Base-by-base conservation (phyloP, 2,888 invertebrate species). In the Gymnocheta viridis region DNA sequence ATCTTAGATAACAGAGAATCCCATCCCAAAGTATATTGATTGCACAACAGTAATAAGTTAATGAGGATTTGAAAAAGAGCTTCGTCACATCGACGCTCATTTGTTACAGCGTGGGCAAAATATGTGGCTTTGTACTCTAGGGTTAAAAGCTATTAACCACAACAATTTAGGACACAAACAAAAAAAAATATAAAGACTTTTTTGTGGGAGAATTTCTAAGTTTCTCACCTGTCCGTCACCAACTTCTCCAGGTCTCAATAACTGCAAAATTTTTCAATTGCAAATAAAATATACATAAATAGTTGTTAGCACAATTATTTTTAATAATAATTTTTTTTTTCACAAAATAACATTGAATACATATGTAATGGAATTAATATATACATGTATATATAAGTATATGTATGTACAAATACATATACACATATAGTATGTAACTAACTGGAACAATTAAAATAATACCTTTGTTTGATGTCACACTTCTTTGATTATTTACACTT, bases 241-340 rank as follows among this genome's bases (percentile, higher is more conserved):
- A 92, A 96, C 94, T 93, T 96, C 95, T 93, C 95, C 96, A 92
- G 95, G 96, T 92, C 95, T 95, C 93, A 96, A 95, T 93, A 92
- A 91, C 92, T 92, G 91, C 84, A 91, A 88, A 78, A 67, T 77
- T 64, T 79, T 76, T 19, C 44, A 74, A 83, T 66, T 41, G 22
- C 49, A 80, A 74, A 80, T 32, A 76, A 78, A 80, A 86, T 86
- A 81, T 49, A 66, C 64, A 64, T 49, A 64, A 74, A 44, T n/a
- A 41, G 47, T 54, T 44, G 67, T 74, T 67, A 54, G 82, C 77
- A 85, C 38, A 35, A 35, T 56, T 41, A 35, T 88, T 60, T 47
- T 70, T 24, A 12, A 86, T 87, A 88, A 87, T 84, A 62, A 83
- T 84, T 86, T 86, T 86, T 82, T 69, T 19, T 72, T 1, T 56